phyloP scores from a whole-genome alignment of 2,888 invertebrate species.

The Nebria salina region DNA sequence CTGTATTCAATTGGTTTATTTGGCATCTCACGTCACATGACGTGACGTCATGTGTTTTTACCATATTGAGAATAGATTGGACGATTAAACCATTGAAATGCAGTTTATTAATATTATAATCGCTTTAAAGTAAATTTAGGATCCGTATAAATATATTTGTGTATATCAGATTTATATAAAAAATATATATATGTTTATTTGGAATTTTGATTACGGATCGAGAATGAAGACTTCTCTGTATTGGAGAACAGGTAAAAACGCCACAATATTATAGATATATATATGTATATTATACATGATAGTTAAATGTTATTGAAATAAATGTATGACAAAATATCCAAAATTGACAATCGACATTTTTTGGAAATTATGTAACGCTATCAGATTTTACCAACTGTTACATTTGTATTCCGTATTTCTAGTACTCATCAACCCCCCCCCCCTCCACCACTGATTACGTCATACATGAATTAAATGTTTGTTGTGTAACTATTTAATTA shows the following conservation, averaged over 20 bases:
- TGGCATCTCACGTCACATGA: no score
- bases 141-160: slow-evolving; percentile 26
- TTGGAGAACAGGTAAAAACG: slow-evolving; percentile 38
- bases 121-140: neutral
- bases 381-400: no score
- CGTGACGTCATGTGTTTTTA: no score
- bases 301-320: neutral
- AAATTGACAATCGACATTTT: no score
- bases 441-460: no score
- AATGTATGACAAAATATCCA: slow-evolving; percentile 2
- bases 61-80: no score
- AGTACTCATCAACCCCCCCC: no score
- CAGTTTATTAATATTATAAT: neutral
- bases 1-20: neutral
- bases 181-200: slow-evolving; percentile 39
- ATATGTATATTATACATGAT: neutral
- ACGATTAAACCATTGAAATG: neutral
- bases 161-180: slow-evolving; percentile 26
- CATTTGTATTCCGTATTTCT: no score
- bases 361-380: no score
- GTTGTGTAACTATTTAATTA: no score
- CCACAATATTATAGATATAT: slow-evolving; percentile 37
- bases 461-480: no score
- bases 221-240: slow-evolving; percentile 38
- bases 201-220: slow-evolving; percentile 37